phyloP scores from a whole-genome alignment of 37 sponge, comb jelly and placozoan species.

The Corticium candelabrum region DNA sequence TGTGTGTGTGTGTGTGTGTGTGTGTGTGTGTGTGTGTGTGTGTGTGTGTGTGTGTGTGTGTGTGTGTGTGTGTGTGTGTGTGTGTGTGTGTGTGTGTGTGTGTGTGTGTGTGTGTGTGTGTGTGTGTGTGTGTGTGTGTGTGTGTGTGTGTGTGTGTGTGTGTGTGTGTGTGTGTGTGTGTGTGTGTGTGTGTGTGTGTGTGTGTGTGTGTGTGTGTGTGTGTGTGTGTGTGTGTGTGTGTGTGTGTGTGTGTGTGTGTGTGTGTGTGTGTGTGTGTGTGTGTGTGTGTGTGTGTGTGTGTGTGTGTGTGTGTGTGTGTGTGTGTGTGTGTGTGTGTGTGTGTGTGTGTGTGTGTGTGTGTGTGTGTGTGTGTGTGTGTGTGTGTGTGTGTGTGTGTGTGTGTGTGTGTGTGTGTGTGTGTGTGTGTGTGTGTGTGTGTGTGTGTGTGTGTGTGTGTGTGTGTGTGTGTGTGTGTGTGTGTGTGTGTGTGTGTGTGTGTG shows the following conservation, averaged over 20 bases:
- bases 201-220: conserved; percentile 33
- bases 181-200: conserved; percentile 25
- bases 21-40: conserved; percentile 35
- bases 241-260: conserved; percentile 33
- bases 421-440: conserved; percentile 36
- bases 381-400: conserved; percentile 20
- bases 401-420: conserved; percentile 24
- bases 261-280: conserved; percentile 33
- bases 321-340: conserved; percentile 20
- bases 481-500: conserved; percentile 35
- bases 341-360: conserved; percentile 20
- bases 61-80: conserved; percentile 17
- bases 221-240: conserved; percentile 33
- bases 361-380: conserved; percentile 20
- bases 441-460: conserved; percentile 36
- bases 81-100: conserved; percentile 17
- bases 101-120: conserved; percentile 32
- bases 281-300: conserved; percentile 22
- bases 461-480: conserved; percentile 35
- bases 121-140: conserved; percentile 28
- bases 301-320: conserved; percentile 20
- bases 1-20: conserved; percentile 35
- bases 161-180: conserved; percentile 28
- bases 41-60: conserved; percentile 22
- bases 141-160: conserved; percentile 33